Conservation (phyloP, 2,113 vertebrate genomes). For the Pithys albifrons region DNA sequence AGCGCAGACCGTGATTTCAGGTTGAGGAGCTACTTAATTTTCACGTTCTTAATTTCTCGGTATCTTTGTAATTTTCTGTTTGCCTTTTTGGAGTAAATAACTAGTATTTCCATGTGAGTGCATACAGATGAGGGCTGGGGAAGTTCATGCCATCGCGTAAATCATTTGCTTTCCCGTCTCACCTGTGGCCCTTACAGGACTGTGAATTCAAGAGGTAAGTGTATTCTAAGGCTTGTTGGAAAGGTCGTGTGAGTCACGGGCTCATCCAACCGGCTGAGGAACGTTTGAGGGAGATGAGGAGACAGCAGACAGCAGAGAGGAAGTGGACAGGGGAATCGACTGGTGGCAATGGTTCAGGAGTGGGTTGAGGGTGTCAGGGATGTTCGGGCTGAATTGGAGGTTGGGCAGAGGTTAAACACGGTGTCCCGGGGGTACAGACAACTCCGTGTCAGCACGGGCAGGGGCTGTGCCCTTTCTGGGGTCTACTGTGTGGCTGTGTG, state of each 20-base stretch:
- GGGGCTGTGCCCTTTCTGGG: not conserved
- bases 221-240: not conserved
- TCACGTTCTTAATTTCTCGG: not conserved
- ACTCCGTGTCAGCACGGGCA: not conserved
- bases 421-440: not conserved
- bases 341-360: not conserved
- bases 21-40: not conserved
- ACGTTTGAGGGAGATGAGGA: not conserved
- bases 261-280: not conserved
- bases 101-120: not conserved
- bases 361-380: not conserved
- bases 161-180: not conserved
- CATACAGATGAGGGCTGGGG: not conserved
- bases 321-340: not conserved
- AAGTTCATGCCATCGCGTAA: not conserved
- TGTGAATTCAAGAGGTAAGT: constrained; percentile 7
- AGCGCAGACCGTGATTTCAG: not conserved
- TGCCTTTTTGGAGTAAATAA: constrained; percentile 7
- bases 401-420: not conserved
- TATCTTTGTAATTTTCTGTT: not conserved
- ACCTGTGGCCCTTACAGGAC: not conserved
- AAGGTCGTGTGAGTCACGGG: constrained; percentile 57
- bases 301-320: not conserved
- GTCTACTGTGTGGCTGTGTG: not conserved
- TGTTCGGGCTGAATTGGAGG: not conserved